Evolutionary conservation across 30 jellyfish, hydroid and myxozoan species (phyloP), one percentile per base, ranked within the genome.

Genomic region (Turritopsis rubra): DNA sequence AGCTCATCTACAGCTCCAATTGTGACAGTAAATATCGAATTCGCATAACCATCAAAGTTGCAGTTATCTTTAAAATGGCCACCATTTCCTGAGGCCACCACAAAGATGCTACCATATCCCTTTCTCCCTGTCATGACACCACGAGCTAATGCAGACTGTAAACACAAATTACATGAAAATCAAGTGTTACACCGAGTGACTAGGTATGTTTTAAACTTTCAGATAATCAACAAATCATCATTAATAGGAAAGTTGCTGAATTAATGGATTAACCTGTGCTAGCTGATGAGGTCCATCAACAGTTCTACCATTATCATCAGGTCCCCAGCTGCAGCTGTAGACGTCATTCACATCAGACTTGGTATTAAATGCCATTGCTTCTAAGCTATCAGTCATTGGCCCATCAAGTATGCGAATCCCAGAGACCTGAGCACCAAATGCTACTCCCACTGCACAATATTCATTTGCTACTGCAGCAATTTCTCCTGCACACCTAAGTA

Each of bases 381-480:
- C 99, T n/a, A 94, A 74, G 52, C 99, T 94, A 87, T 94, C 99
- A 28, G 99, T 94, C 99, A 94, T 94, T 80, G 99, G 99, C 17
- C 99, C 99, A 94, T 94, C 99, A 24, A 94, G 91, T 8, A 94
- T 94, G 18, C 99, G 80, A 1, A 94, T 82, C 79, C 99, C 99
- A 79, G 99, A 94, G 24, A 94, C 99, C 75, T 79, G 86, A 0
- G 99, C 99, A 30, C 96, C 96, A 84, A 89, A 94, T 0, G 99
- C 99, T 5, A 94, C 99, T 21, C 99, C 99, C 31, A 94, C 99
- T 20, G 96, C 96, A 86, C 99, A 94, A 80, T 94, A 88, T 71
- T 94, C 99, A 73, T 94, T 94, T 19, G 99, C 99, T 65, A 94
- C 99, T 20, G 99, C 99, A 21, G 99, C 99, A 85, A 94, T 94